Conservation (phyloP, 2,888 invertebrate species). For the Myopa tessellatipennis region DNA sequence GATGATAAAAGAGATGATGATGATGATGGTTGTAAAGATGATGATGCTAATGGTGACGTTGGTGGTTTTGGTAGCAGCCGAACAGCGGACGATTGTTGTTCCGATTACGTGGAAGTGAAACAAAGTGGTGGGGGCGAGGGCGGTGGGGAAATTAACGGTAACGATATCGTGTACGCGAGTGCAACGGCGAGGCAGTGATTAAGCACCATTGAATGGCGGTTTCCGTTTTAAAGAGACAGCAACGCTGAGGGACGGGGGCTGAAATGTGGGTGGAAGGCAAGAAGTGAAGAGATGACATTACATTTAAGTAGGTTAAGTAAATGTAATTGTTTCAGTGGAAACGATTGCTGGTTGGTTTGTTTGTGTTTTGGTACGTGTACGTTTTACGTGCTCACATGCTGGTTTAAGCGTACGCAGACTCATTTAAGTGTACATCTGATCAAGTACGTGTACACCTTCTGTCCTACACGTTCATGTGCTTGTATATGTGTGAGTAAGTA, state of each 20-base stretch:
- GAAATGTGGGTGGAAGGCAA: not conserved
- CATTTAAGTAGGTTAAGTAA: conserved; percentile 7
- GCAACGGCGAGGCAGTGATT: conserved; percentile 53
- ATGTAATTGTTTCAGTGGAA: not conserved
- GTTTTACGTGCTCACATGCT: no score
- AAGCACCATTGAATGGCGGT: conserved; percentile 52
- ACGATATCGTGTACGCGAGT: conserved; percentile 42
- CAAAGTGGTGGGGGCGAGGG: conserved; percentile 1
- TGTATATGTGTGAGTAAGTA: no score
- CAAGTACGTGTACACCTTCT: no score
- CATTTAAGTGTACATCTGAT: no score
- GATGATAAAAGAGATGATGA: conserved; percentile 55
- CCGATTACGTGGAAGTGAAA: conserved; percentile 34
- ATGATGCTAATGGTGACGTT: conserved; percentile 34
- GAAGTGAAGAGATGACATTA: not conserved
- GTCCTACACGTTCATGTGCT: no score
- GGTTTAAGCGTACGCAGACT: no score
- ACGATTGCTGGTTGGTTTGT: not conserved
- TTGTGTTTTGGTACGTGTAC: not conserved
- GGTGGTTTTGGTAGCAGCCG: not conserved
- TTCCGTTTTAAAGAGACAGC: conserved; percentile 48
- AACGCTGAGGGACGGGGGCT: not conserved
- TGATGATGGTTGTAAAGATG: conserved; percentile 47
- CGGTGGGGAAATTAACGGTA: conserved; percentile 41
- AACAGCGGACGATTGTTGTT: no score